Percentiles rank a stretch among this genome's conserved stretches.
Conservation (phyloP, 2,113 vertebrate species). For the Oxygymnocypris stewartii region DNA sequence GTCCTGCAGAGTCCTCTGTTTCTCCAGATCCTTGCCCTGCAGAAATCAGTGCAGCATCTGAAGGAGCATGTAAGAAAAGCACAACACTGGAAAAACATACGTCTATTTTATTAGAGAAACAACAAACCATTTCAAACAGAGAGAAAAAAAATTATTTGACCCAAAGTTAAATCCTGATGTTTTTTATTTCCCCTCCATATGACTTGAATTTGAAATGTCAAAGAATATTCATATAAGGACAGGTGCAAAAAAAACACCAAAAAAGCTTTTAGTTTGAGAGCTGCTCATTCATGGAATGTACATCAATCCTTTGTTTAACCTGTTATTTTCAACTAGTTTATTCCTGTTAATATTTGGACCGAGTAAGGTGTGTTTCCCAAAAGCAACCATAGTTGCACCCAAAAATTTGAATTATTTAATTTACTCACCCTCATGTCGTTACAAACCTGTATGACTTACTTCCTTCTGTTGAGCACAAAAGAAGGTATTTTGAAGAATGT, state of each 20-base stretch:
- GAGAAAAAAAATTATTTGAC: neutral
- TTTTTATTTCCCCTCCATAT: neutral
- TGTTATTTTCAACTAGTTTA: neutral
- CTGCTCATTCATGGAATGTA: neutral
- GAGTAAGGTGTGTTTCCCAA: no score
- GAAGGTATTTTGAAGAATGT: no score
- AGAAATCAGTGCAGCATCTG: conserved; percentile 89
- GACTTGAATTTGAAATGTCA: neutral
- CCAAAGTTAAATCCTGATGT: no score
- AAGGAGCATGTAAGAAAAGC: conserved; percentile 84
- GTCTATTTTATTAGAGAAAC: neutral
- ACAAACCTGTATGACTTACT: no score
- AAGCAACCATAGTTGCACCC: no score
- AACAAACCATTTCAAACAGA: neutral
- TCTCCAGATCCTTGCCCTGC: conserved; percentile 91
- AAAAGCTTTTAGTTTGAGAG: neutral
- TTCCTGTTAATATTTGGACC: neutral
- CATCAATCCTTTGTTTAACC: neutral
- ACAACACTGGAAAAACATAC: neutral
- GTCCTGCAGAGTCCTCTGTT: conserved; percentile 98
- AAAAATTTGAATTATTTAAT: no score
- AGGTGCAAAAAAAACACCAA: neutral
- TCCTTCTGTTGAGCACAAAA: no score
- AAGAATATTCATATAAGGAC: neutral
- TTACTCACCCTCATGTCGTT: no score